Conservation (phyloP, 2,888 invertebrate genomes). For the Nomada goodeniana region DNA sequence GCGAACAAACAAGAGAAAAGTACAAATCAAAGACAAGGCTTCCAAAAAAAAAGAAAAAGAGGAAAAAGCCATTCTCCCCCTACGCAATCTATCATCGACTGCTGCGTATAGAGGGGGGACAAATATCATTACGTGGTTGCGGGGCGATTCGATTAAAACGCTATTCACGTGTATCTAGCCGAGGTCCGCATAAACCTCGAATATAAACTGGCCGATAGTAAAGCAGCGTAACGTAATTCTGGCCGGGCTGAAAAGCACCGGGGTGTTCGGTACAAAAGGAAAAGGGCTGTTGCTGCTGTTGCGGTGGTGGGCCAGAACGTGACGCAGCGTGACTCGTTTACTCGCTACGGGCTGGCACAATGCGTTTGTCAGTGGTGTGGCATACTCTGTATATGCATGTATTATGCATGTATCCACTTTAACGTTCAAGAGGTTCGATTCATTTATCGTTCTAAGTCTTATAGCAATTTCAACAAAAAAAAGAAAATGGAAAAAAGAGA, state of each 20-base stretch:
- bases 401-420: too few species aligned
- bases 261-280: constrained; percentile 63
- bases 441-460: too few species aligned
- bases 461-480: too few species aligned
- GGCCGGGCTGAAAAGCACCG: constrained; percentile 56
- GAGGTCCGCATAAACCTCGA: constrained; percentile 50
- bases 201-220: constrained; percentile 59
- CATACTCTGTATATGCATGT: constrained; percentile 41
- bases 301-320: constrained; percentile 70
- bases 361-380: constrained; percentile 78
- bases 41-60: neutral
- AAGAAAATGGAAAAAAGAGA: too few species aligned
- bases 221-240: constrained; percentile 67
- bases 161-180: constrained; percentile 45
- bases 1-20: neutral
- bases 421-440: too few species aligned
- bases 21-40: neutral
- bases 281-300: constrained; percentile 47
- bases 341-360: constrained; percentile 76
- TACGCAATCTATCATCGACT: neutral
- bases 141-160: constrained; percentile 51
- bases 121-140: constrained; percentile 46
- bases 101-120: constrained; percentile 14
- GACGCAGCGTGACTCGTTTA: constrained; percentile 81
- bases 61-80: neutral